These are phyloP conservation scores for Sterrhoptilus dennistouni DNA, from an alignment of 2,113 vertebrate genomes.

Conservation along the genomic window DNA sequence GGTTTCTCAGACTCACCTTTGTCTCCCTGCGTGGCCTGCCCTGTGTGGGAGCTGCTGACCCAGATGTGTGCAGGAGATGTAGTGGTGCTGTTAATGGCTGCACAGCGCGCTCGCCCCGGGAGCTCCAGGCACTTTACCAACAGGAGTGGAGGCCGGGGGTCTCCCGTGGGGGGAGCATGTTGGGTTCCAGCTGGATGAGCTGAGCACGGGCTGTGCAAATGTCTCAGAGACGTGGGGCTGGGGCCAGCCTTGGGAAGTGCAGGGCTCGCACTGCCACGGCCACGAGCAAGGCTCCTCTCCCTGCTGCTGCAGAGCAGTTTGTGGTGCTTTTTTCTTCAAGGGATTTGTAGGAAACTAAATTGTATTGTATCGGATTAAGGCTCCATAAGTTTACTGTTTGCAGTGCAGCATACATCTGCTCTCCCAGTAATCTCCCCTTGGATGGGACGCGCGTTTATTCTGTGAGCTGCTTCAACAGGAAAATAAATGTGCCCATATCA, in stretches of 20 bases:
- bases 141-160: not conserved
- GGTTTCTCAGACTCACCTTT: not conserved
- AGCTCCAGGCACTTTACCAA: not conserved
- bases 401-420: slow-evolving; percentile 55
- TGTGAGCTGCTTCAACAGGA: slow-evolving; percentile 44
- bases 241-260: not conserved
- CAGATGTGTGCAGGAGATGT: not conserved
- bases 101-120: accelerated
- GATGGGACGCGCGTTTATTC: slow-evolving; percentile 13
- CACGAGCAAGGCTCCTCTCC: not conserved
- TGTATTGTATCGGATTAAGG: slow-evolving; percentile 30
- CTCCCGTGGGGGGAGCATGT: accelerated
- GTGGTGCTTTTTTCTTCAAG: slow-evolving; percentile 11
- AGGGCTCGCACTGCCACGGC: not conserved
- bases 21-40: not conserved
- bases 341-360: slow-evolving; percentile 43
- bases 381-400: slow-evolving; percentile 55
- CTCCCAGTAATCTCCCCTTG: slow-evolving; percentile 36
- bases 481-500: slow-evolving; percentile 61
- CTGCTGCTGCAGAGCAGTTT: not conserved
- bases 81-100: not conserved
- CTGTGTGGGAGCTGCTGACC: not conserved
- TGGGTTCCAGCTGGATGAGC: slow-evolving; percentile 7
- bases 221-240: not conserved
- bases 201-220: not conserved